phyloP scores from a whole-genome alignment of 2,113 vertebrate genomes.

The Heterochromis multidens region DNA sequence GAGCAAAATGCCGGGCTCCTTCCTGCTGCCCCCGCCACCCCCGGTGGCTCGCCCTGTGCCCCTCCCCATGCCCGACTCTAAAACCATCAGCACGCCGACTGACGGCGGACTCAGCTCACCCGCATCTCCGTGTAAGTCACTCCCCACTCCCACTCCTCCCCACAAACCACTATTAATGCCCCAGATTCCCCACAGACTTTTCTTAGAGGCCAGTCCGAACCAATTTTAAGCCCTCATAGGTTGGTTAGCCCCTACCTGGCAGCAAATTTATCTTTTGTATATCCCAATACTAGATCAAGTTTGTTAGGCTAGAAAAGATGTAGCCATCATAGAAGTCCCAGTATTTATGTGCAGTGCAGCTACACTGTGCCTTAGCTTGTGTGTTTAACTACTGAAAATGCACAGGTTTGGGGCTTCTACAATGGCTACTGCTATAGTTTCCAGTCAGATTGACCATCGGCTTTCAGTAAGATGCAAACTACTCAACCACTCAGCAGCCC shows the following conservation, averaged over 20 bases:
- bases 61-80: constrained; percentile 97
- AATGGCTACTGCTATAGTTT: constrained; percentile 13
- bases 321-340: constrained; percentile 21
- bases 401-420: constrained; percentile 14
- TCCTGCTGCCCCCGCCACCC: constrained; percentile 94
- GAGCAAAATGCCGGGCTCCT: constrained; percentile 96
- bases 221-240: constrained; percentile 4
- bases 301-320: not conserved
- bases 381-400: not conserved
- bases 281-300: not conserved
- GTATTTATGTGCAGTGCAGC: not conserved
- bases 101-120: constrained; percentile 91
- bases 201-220: constrained; percentile 10
- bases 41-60: constrained; percentile 95
- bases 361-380: not conserved
- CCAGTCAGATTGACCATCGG: not conserved
- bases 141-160: constrained; percentile 64
- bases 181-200: constrained; percentile 43
- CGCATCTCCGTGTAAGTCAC: constrained; percentile 95
- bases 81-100: constrained; percentile 93
- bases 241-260: constrained; percentile 1
- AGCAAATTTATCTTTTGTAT: not conserved
- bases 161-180: constrained; percentile 59
- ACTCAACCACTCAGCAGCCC: constrained; percentile 60
- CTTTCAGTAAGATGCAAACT: constrained; percentile 18